phyloP scores from a whole-genome alignment of 2,797 vertebrate species.

The Siniperca obscura region DNA sequence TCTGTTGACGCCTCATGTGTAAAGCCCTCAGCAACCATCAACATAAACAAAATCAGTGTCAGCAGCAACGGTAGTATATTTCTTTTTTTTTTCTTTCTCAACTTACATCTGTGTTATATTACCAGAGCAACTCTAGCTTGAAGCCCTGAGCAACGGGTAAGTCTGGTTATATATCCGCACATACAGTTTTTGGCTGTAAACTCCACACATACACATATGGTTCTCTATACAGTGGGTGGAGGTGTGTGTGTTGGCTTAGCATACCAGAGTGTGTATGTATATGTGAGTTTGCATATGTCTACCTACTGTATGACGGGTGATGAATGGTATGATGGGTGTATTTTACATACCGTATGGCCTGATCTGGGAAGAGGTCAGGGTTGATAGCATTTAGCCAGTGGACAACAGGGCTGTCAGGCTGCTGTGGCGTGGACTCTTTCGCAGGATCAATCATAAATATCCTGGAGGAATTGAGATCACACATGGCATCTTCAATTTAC shows the following conservation, averaged over 20 bases:
- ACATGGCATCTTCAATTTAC: background rate
- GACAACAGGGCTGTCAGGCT: conserved; percentile 70
- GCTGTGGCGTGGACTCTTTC: conserved; percentile 55
- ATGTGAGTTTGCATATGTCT: conserved; percentile 28
- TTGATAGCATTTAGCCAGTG: conserved; percentile 89
- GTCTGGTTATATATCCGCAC: conserved; percentile 43
- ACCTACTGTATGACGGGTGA: conserved; percentile 42
- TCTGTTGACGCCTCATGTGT: conserved; percentile 67
- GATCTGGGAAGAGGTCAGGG: conserved; percentile 81
- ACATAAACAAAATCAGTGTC: conserved; percentile 74
- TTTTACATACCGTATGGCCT: conserved; percentile 74
- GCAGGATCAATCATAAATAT: conserved; percentile 80
- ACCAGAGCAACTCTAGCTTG: conserved; percentile 54
- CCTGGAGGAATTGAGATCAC: conserved; percentile 77
- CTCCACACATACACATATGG: conserved; percentile 52
- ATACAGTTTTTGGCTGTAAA: conserved; percentile 31
- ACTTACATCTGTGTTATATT: conserved; percentile 78
- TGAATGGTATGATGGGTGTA: conserved; percentile 45
- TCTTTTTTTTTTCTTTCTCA: conserved; percentile 25
- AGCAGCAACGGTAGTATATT: conserved; percentile 39
- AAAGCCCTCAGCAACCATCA: conserved; percentile 72
- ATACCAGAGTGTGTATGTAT: conserved; percentile 33
- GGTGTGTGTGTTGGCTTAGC: conserved; percentile 40
- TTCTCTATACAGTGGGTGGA: conserved; percentile 51
- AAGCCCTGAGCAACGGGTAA: conserved; percentile 50